These are phyloP conservation scores for Nymphalis urticae DNA, from an alignment of 2,888 invertebrate genomes.

Conservation along the genomic window DNA sequence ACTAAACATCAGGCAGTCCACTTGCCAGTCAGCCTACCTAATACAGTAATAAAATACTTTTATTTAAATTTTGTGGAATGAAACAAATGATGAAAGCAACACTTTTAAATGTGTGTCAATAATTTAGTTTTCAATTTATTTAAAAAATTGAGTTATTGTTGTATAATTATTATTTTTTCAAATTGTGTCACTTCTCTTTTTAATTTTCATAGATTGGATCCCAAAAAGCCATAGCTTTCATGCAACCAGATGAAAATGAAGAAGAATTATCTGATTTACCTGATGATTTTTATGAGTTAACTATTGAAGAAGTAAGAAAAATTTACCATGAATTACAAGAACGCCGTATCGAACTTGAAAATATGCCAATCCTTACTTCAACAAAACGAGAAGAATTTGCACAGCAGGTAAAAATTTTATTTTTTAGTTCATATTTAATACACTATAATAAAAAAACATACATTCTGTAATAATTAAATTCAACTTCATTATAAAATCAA, in stretches of 20 bases:
- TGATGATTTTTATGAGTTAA: slow-evolving; percentile 94
- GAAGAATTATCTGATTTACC: slow-evolving; percentile 86
- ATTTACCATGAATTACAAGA: slow-evolving; percentile 88
- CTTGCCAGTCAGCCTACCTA: too few relatives aligned
- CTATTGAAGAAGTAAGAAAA: slow-evolving; percentile 89
- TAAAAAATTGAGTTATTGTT: too few relatives aligned
- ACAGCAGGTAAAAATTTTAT: slow-evolving; percentile 51
- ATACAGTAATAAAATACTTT: too few relatives aligned
- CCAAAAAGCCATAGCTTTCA: slow-evolving; percentile 88
- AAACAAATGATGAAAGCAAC: too few relatives aligned
- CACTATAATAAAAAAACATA: too few relatives aligned
- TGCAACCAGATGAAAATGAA: slow-evolving; percentile 79
- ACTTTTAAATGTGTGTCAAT: too few relatives aligned
- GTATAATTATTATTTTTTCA: too few relatives aligned
- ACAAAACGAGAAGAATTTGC: slow-evolving; percentile 54
- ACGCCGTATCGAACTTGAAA: slow-evolving; percentile 83
- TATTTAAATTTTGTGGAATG: too few relatives aligned
- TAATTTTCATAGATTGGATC: slow-evolving; percentile 83
- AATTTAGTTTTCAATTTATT: too few relatives aligned
- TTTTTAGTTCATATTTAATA: neutral
- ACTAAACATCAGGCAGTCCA: too few relatives aligned
- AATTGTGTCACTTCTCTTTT: too few relatives aligned
- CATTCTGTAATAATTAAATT: too few relatives aligned
- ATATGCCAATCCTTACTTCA: slow-evolving; percentile 86
- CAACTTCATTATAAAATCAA: neutral